Conservation (phyloP, 2,888 invertebrate species). For the Cheilosia scutellata region DNA sequence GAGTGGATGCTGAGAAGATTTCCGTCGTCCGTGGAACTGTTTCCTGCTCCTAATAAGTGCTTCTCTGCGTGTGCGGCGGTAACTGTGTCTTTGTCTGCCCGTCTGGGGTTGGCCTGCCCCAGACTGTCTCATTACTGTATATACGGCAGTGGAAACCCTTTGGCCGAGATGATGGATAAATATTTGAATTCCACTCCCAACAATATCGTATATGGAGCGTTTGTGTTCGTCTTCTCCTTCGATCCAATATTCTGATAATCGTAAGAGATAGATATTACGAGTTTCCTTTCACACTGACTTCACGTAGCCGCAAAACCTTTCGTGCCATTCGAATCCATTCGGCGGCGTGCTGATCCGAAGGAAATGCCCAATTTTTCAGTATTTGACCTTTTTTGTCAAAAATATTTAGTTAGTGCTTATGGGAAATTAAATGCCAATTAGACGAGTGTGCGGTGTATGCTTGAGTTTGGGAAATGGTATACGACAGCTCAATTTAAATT, state of each 20-base stretch:
- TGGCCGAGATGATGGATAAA: constrained; percentile 65
- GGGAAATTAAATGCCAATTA: constrained; percentile 71
- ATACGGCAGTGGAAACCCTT: constrained; percentile 49
- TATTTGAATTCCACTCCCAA: constrained; percentile 69
- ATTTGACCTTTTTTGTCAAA: constrained; percentile 64
- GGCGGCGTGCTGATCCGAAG: neutral
- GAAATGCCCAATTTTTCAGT: constrained; percentile 64
- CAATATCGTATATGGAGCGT: constrained; percentile 22
- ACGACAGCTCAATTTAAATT: constrained; percentile 65
- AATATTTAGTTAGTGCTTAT: constrained; percentile 36
- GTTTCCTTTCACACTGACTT: neutral
- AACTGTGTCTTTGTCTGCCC: constrained; percentile 51
- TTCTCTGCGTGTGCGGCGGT: constrained; percentile 21
- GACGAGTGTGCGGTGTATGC: constrained; percentile 39
- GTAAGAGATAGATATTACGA: constrained; percentile 38
- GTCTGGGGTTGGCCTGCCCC: constrained; percentile 21
- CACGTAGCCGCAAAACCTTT: neutral
- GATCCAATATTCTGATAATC: constrained; percentile 42
- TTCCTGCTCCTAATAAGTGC: constrained; percentile 69
- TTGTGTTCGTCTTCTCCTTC: constrained; percentile 53
- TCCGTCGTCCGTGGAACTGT: constrained; percentile 58
- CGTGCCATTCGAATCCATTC: constrained; percentile 12
- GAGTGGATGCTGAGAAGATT: constrained; percentile 65
- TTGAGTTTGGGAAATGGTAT: constrained; percentile 20
- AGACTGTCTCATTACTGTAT: constrained; percentile 49